Percentiles rank a stretch among this genome's conserved stretches.
These are phyloP conservation scores for Caenorhabditis tropicalis DNA, from an alignment of 1,140 invertebrate genomes.

Conservation along the genomic window DNA sequence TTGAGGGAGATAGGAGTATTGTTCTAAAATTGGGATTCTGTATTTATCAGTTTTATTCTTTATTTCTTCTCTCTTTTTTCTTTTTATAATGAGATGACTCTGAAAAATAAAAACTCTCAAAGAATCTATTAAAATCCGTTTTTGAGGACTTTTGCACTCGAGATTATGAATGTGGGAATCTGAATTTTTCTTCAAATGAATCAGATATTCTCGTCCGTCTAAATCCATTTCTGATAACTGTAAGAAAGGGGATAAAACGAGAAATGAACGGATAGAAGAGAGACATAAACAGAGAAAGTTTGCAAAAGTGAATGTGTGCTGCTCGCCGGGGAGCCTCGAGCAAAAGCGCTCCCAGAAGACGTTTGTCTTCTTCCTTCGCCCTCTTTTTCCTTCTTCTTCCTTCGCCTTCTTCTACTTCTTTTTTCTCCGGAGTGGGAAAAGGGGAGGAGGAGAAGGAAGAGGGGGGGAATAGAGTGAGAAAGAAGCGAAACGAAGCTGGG, in stretches of 20 bases:
- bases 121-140: no score
- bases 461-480: background rate
- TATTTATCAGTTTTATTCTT: no score
- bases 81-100: no score
- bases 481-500: background rate
- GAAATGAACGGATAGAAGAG: background rate
- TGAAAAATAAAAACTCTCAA: no score
- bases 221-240: no score
- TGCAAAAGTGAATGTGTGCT: background rate
- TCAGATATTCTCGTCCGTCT: no score
- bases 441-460: background rate
- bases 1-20: no score
- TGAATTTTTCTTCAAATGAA: no score
- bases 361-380: slow-evolving; percentile 43
- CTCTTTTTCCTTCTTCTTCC: background rate
- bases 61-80: no score
- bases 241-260: background rate
- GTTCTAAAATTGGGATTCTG: no score
- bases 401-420: background rate
- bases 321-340: background rate
- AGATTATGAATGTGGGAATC: no score
- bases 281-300: slow-evolving; percentile 23
- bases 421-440: background rate
- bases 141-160: no score
- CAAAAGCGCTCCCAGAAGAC: slow-evolving; percentile 40